These are phyloP conservation scores for Trigoniulus corallinus DNA, from an alignment of 1,140 invertebrate genomes.

Conservation along the genomic window DNA sequence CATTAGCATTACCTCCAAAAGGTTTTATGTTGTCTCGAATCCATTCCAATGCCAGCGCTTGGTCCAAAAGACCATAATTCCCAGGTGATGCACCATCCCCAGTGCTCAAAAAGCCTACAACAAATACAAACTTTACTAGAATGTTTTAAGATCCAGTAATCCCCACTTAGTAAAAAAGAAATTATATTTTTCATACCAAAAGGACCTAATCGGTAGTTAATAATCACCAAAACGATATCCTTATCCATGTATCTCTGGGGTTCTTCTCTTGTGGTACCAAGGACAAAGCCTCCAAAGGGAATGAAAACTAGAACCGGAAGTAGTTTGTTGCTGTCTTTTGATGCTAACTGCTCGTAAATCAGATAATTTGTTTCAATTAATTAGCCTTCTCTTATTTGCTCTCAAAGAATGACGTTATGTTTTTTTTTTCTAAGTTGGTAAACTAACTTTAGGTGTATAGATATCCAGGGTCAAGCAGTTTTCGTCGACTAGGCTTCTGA, in stretches of 20 bases:
- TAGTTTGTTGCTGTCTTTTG: neutral
- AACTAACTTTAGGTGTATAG: neutral
- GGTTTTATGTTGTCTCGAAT: constrained; percentile 71
- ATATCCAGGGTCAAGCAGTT: neutral
- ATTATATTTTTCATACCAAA: constrained; percentile 30
- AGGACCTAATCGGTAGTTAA: constrained; percentile 40
- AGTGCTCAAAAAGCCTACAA: constrained; percentile 78
- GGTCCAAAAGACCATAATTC: constrained; percentile 55
- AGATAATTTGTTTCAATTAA: too few species aligned
- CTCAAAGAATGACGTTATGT: neutral
- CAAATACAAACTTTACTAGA: constrained; percentile 15
- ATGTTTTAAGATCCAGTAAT: neutral
- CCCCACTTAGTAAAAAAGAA: neutral
- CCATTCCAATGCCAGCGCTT: constrained; percentile 77
- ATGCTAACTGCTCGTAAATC: neutral
- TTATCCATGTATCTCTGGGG: constrained; percentile 23
- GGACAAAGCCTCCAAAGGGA: constrained; percentile 30
- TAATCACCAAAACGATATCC: constrained; percentile 36
- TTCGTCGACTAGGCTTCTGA: too few species aligned
- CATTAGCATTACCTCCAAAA: constrained; percentile 80
- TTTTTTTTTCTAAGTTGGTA: neutral
- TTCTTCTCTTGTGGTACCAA: constrained; percentile 18
- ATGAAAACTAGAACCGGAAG: constrained; percentile 31
- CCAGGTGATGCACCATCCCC: constrained; percentile 30
- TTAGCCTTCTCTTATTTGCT: too few species aligned